phyloP scores from a whole-genome alignment of 2,888 invertebrate genomes.

The Zygogramma bicolorata region DNA sequence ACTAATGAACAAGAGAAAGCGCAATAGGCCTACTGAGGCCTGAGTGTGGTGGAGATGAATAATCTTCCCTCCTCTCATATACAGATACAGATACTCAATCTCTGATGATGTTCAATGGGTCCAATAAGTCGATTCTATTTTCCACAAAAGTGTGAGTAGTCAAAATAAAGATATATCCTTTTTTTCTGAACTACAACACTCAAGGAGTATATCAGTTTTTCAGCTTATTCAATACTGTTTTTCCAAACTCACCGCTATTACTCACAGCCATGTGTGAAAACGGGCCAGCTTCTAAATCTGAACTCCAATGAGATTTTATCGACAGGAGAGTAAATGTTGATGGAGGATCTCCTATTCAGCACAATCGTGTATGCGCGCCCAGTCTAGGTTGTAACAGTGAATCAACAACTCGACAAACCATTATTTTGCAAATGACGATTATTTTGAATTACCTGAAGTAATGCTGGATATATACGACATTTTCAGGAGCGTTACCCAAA shows the following conservation, averaged over 20 bases:
- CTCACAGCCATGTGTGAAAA: neutral
- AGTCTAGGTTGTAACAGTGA: constrained; percentile 10
- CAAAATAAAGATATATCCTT: too few relatives aligned
- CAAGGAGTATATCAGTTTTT: neutral
- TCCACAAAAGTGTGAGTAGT: too few relatives aligned
- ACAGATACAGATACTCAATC: too few relatives aligned
- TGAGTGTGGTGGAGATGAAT: too few relatives aligned
- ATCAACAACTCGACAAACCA: constrained; percentile 15
- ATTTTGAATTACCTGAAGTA: constrained; percentile 16
- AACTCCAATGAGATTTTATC: neutral
- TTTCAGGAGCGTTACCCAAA: constrained; percentile 19
- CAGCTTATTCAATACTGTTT: too few relatives aligned
- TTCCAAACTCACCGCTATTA: neutral
- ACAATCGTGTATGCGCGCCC: neutral
- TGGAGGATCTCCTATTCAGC: neutral
- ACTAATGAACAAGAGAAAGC: too few relatives aligned
- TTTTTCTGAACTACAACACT: too few relatives aligned
- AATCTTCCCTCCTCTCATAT: too few relatives aligned
- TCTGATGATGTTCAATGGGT: too few relatives aligned
- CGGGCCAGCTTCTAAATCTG: neutral
- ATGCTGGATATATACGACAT: constrained; percentile 15
- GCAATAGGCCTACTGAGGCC: too few relatives aligned
- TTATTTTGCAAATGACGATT: constrained; percentile 17
- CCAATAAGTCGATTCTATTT: too few relatives aligned
- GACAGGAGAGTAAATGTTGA: neutral